phyloP scores from a whole-genome alignment of 2,113 vertebrate species.

The Phrynosoma platyrhinos region DNA sequence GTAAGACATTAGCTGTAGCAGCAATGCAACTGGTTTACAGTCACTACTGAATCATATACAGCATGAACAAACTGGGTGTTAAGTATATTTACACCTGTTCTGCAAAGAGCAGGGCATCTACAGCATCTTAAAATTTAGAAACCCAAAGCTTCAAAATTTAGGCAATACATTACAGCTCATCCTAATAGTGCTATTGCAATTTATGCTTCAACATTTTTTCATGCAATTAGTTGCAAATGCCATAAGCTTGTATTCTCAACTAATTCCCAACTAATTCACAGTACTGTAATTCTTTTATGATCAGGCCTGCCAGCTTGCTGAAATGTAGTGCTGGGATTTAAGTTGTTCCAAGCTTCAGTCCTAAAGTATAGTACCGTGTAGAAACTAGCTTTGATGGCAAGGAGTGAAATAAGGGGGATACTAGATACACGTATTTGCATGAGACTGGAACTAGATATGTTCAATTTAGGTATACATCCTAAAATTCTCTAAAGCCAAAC shows the following conservation, averaged over 20 bases:
- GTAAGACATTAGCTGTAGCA: not conserved
- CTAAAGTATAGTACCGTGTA: not conserved
- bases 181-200: not conserved
- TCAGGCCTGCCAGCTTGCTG: not conserved
- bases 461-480: not conserved
- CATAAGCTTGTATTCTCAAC: not conserved
- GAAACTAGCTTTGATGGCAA: not conserved
- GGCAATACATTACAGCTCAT: not conserved
- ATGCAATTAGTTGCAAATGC: too few relatives aligned
- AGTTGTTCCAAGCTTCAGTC: not conserved
- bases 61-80: too few relatives aligned
- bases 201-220: not conserved
- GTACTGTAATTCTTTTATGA: not conserved
- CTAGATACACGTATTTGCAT: not conserved
- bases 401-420: not conserved
- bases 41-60: not conserved
- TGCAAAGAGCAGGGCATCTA: too few relatives aligned
- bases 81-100: not conserved
- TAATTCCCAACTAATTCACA: too few relatives aligned
- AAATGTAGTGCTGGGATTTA: not conserved
- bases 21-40: not conserved
- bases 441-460: not conserved
- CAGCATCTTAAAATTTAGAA: too few relatives aligned
- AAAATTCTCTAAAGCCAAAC: not conserved
- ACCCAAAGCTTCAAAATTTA: not conserved